These are phyloP conservation scores for Glomeris maerens DNA, from an alignment of 1,140 invertebrate species.

Conservation along the genomic window DNA sequence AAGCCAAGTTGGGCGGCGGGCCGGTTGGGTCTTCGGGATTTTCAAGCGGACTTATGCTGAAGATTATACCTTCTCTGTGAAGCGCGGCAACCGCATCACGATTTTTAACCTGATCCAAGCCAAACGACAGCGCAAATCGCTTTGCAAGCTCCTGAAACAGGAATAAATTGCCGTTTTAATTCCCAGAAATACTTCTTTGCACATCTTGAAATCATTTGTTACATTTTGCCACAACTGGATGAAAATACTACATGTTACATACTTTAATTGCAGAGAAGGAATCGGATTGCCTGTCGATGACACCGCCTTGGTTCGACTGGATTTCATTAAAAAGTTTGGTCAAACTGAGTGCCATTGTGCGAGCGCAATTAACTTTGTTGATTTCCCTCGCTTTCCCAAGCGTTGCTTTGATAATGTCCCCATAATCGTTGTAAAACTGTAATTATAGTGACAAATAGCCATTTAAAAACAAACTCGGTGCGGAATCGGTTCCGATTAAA, in stretches of 20 bases:
- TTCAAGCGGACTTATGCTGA: conserved; percentile 58
- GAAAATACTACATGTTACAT: conserved; percentile 10
- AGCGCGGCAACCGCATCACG: conserved; percentile 91
- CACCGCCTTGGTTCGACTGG: conserved; percentile 36
- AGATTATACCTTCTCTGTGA: conserved; percentile 84
- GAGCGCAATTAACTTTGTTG: conserved; percentile 89
- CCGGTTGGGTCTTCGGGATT: conserved; percentile 52
- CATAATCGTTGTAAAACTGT: conserved; percentile 94
- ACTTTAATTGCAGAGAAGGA: conserved; percentile 76
- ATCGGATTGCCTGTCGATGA: conserved; percentile 52
- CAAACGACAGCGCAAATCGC: conserved; percentile 91
- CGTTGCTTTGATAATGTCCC: conserved; percentile 98
- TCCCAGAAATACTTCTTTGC: background rate
- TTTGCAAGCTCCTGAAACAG: conserved; percentile 77
- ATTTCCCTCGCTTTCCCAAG: conserved; percentile 93
- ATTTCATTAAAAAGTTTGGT: conserved; percentile 68
- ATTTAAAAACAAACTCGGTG: conserved; percentile 5
- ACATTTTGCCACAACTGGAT: conserved; percentile 4
- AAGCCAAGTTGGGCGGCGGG: conserved; percentile 72
- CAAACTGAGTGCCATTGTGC: conserved; percentile 84
- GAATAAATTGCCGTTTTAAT: conserved; percentile 14
- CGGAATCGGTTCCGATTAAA: background rate
- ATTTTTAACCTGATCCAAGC: conserved; percentile 92
- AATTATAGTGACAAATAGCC: conserved; percentile 19
- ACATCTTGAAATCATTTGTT: background rate